These are phyloP conservation scores for Netta rufina DNA, from an alignment of 2,797 vertebrate genomes.

Conservation along the genomic window DNA sequence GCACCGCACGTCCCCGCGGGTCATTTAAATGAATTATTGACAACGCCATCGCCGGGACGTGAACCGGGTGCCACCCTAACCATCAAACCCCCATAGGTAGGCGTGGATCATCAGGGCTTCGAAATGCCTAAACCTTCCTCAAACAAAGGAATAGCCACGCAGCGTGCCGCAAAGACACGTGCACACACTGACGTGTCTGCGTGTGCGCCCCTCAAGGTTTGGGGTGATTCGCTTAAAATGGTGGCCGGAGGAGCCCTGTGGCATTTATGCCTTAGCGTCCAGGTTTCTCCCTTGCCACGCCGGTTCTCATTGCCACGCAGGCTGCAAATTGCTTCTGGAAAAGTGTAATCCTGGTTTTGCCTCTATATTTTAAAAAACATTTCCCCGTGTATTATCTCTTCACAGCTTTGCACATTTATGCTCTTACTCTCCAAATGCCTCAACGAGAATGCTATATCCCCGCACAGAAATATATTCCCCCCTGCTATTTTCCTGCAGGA, in stretches of 20 bases:
- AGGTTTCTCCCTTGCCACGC: not conserved
- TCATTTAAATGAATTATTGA: constrained; percentile 55
- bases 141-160: not conserved
- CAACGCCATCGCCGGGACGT: not conserved
- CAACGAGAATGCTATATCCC: constrained; percentile 22
- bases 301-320: not conserved
- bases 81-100: not conserved
- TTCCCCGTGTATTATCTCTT: constrained; percentile 24
- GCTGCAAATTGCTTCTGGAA: constrained; percentile 33
- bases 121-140: not conserved
- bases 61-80: not conserved
- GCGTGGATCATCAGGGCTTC: not conserved
- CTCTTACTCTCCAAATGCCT: constrained; percentile 32
- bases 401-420: not conserved
- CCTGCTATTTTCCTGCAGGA: constrained; percentile 57
- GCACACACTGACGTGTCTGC: fast-evolving
- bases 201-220: not conserved
- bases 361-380: constrained; percentile 25
- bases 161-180: fast-evolving
- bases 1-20: not conserved
- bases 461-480: constrained; percentile 40
- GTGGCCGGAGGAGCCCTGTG: not conserved
- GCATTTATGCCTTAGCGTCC: not conserved
- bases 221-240: not conserved
- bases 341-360: constrained; percentile 28